phyloP scores from a whole-genome alignment of 2,113 vertebrate species.

The Proteles cristata region DNA sequence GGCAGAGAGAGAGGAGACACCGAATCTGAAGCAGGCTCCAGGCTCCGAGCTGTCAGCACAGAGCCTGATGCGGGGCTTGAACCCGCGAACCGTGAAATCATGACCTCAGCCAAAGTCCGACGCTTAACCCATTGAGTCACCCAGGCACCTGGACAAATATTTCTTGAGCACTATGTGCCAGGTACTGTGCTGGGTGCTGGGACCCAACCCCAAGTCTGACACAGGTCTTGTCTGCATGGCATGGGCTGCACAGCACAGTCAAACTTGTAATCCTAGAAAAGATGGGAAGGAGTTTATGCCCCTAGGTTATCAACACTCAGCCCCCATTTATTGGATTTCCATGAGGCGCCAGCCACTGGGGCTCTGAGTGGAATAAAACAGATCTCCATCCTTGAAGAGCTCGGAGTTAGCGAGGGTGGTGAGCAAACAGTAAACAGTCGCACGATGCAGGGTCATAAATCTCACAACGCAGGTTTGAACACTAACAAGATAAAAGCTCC shows the following conservation, averaged over 20 bases:
- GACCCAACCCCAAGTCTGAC: background rate
- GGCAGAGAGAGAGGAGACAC: background rate
- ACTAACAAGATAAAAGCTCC: background rate
- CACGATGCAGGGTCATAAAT: accelerated
- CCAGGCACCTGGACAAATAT: background rate
- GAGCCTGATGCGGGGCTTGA: background rate
- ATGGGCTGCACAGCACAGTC: too few species aligned
- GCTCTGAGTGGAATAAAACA: background rate
- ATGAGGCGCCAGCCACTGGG: background rate
- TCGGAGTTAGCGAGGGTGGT: background rate
- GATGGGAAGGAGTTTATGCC: background rate
- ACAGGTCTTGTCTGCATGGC: background rate
- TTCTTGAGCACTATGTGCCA: background rate
- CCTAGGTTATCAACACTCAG: background rate
- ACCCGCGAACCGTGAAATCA: background rate
- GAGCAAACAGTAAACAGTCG: background rate
- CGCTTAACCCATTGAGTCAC: background rate
- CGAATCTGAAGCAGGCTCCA: background rate
- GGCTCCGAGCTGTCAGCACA: background rate
- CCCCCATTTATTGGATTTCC: background rate
- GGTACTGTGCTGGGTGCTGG: background rate
- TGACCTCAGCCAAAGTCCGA: background rate
- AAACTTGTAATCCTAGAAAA: background rate
- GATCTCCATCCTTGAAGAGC: background rate
- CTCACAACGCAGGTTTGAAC: accelerated